These are phyloP conservation scores for Forpus xanthops DNA, from an alignment of 2,797 vertebrate genomes.

Conservation along the genomic window DNA sequence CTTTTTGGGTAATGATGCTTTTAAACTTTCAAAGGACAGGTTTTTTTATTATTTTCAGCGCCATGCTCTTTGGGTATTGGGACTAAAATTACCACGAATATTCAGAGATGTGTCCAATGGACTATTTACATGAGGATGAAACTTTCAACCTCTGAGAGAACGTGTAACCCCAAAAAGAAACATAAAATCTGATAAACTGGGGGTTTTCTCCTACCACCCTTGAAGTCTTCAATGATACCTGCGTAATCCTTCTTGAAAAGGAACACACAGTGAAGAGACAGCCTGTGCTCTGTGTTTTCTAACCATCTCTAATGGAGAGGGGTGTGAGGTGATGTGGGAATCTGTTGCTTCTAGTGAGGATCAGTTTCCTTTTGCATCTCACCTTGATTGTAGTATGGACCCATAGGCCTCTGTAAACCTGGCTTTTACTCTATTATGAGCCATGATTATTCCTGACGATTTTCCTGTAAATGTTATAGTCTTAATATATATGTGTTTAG, in stretches of 20 bases:
- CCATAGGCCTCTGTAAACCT: background rate
- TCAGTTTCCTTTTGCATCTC: background rate
- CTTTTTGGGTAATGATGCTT: background rate
- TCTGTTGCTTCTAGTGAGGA: background rate
- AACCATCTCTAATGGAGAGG: background rate
- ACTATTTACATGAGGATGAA: background rate
- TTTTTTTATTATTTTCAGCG: background rate
- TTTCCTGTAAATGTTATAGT: background rate
- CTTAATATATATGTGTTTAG: background rate
- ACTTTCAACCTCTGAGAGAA: background rate
- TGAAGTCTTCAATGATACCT: background rate
- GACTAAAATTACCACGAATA: background rate
- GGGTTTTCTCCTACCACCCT: background rate
- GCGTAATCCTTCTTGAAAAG: background rate
- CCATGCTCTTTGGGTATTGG: background rate
- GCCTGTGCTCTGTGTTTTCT: background rate
- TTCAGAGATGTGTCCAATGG: background rate
- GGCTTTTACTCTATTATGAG: background rate
- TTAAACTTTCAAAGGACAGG: background rate
- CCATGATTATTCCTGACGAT: background rate
- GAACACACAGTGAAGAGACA: too few relatives aligned
- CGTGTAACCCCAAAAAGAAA: background rate
- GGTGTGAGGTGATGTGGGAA: too few relatives aligned
- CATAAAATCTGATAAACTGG: background rate
- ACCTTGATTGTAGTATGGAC: fast-evolving